Evolutionary conservation across 2,113 vertebrate genomes (phyloP).

Genomic region (Protobothrops flavoviridis): DNA sequence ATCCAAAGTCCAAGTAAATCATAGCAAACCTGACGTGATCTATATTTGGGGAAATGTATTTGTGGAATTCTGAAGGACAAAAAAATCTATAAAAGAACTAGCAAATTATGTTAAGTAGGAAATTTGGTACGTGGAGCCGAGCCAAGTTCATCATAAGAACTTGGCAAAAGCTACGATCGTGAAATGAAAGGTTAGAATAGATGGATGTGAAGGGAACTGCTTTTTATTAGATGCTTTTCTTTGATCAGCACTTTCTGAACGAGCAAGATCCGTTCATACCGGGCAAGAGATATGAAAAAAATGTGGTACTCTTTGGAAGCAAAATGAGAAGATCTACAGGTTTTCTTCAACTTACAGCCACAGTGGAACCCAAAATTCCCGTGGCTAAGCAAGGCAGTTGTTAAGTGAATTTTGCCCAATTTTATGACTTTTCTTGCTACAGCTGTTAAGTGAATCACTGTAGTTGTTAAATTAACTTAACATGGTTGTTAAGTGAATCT

Average conservation of each 20-base stretch:
- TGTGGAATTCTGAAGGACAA: not conserved
- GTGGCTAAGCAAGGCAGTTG: not conserved
- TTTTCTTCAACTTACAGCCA: not conserved
- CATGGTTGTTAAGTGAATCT: not conserved
- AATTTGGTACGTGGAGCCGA: not conserved
- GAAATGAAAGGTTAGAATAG: not conserved
- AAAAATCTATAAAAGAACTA: not conserved
- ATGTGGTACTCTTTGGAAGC: not conserved
- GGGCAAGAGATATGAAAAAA: not conserved
- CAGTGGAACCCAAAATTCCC: not conserved
- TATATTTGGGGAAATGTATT: not conserved
- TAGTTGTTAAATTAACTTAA: not conserved
- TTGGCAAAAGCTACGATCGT: not conserved
- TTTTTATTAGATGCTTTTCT: not conserved
- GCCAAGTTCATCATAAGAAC: not conserved
- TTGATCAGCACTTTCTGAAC: not conserved
- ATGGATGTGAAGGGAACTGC: not conserved
- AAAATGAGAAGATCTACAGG: not conserved
- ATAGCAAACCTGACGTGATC: not conserved
- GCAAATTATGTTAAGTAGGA: constrained; percentile 9
- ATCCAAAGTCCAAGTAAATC: not conserved
- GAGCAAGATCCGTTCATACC: not conserved
- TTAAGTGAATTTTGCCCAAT: not conserved
- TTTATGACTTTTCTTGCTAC: not conserved
- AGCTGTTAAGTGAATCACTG: not conserved